These are phyloP conservation scores for Brachyhypopomus occidentalis DNA, from an alignment of 2,113 vertebrate species.

Conservation along the genomic window DNA sequence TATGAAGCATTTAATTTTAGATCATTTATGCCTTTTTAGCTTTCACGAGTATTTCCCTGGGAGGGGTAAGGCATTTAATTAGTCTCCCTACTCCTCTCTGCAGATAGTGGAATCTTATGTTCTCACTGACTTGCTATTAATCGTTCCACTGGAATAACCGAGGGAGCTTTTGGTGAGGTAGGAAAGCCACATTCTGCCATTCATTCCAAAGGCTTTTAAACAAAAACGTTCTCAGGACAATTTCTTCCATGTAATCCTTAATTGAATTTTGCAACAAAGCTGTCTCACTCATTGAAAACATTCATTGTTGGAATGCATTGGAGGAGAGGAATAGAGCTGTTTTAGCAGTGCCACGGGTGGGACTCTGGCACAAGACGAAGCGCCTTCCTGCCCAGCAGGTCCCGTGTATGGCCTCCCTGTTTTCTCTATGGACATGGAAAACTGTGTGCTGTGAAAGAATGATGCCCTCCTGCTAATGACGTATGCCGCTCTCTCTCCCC, in stretches of 20 bases:
- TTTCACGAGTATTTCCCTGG: not conserved
- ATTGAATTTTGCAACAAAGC: not conserved
- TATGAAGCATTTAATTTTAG: not conserved
- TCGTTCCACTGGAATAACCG: not conserved
- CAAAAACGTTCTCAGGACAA: not conserved
- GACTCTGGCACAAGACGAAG: not conserved
- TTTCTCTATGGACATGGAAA: not conserved
- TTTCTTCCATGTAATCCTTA: not conserved
- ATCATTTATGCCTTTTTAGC: not conserved
- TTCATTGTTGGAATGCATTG: not conserved
- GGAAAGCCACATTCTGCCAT: not conserved
- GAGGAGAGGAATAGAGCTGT: not conserved
- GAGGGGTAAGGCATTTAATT: constrained; percentile 18
- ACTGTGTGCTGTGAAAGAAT: too few species aligned
- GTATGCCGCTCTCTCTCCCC: not conserved
- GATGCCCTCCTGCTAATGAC: too few species aligned
- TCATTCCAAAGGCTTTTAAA: constrained; percentile 5
- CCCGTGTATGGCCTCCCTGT: not conserved
- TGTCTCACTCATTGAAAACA: not conserved
- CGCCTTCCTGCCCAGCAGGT: not conserved
- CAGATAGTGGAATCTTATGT: constrained; percentile 22
- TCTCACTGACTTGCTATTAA: constrained; percentile 23
- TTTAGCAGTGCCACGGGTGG: not conserved
- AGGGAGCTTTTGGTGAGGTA: constrained; percentile 16
- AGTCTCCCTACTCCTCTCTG: constrained; percentile 11